These are phyloP conservation scores for Papilio dardanus DNA, from an alignment of 1,140 invertebrate genomes.

Conservation along the genomic window DNA sequence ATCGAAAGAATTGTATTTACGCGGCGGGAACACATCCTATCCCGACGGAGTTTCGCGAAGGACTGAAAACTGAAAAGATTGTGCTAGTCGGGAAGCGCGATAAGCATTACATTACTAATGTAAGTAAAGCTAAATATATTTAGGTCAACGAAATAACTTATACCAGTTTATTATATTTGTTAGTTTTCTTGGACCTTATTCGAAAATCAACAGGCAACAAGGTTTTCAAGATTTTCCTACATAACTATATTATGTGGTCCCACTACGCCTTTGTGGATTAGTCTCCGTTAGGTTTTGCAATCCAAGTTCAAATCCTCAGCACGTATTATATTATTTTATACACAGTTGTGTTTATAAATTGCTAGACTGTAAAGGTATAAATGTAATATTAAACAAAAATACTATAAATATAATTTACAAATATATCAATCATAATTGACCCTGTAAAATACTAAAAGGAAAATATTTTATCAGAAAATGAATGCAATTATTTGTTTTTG, in stretches of 20 bases:
- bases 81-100: slow-evolving; percentile 2
- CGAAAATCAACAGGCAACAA: background rate
- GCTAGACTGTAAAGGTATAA: too few relatives aligned
- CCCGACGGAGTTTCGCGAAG: slow-evolving; percentile 13
- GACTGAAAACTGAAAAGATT: slow-evolving; percentile 32
- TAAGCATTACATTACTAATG: slow-evolving; percentile 15
- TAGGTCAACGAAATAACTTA: slow-evolving; percentile 10
- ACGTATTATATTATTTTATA: background rate
- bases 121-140: slow-evolving; percentile 22
- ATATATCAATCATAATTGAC: background rate
- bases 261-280: background rate
- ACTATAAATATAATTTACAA: background rate
- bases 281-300: background rate
- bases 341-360: too few relatives aligned
- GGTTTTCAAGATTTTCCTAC: background rate
- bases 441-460: background rate
- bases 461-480: background rate
- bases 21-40: slow-evolving; percentile 32
- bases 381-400: too few relatives aligned
- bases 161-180: background rate
- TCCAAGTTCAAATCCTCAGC: background rate
- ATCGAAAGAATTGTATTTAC: slow-evolving; percentile 10
- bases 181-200: background rate
- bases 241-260: background rate
- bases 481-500: background rate